These are phyloP conservation scores for Tachina fera DNA, from an alignment of 2,888 invertebrate genomes.

Conservation along the genomic window DNA sequence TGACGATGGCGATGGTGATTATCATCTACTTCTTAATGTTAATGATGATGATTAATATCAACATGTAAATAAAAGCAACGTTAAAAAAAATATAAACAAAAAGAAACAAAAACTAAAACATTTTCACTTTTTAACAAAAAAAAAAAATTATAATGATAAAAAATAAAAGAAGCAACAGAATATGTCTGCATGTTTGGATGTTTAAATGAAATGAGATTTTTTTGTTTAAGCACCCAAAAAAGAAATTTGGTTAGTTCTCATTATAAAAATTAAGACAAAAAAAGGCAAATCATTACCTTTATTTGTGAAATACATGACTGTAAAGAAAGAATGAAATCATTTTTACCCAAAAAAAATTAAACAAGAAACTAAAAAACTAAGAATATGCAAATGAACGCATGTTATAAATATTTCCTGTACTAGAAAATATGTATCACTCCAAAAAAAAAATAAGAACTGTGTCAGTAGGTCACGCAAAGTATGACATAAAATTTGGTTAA, in stretches of 20 bases:
- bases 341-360: background rate
- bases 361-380: background rate
- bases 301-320: conserved; percentile 43
- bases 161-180: conserved; percentile 22
- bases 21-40: conserved; percentile 27
- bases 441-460: conserved; percentile 8
- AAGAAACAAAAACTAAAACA: conserved; percentile 62
- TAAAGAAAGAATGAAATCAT: conserved; percentile 35
- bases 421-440: background rate
- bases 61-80: conserved; percentile 14
- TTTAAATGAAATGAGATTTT: conserved; percentile 47
- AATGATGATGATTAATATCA: conserved; percentile 59
- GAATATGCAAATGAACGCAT: background rate
- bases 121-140: conserved; percentile 70
- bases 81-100: conserved; percentile 36
- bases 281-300: conserved; percentile 28
- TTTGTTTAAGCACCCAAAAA: conserved; percentile 24
- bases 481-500: background rate
- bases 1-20: conserved; percentile 43
- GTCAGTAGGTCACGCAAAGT: conserved; percentile 18
- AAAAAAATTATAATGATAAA: conserved; percentile 25
- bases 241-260: conserved; percentile 17
- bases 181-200: conserved; percentile 16
- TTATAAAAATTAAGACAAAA: conserved; percentile 33
- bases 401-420: background rate